Conservation (phyloP, 2,888 invertebrate genomes). For the Amaurobius ferox region DNA sequence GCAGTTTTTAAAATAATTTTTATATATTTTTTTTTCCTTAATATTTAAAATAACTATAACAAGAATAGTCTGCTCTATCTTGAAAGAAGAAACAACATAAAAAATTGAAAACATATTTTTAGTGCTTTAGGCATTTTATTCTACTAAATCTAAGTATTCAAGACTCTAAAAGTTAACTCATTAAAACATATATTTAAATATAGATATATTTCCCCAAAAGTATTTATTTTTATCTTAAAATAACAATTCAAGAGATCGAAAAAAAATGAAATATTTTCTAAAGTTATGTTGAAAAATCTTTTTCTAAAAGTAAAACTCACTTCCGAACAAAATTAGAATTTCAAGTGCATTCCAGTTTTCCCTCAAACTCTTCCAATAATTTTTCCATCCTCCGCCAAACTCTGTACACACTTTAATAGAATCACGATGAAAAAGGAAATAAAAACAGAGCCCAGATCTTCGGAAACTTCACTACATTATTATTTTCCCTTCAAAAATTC, state of each 20-base stretch:
- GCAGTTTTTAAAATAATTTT: too few species aligned
- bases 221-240: neutral
- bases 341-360: neutral
- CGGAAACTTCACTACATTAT: neutral
- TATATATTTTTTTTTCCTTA: too few species aligned
- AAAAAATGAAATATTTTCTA: neutral
- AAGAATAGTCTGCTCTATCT: too few species aligned
- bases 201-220: neutral
- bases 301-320: neutral
- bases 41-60: too few species aligned
- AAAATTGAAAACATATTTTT: too few species aligned
- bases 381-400: neutral
- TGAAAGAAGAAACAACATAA: too few species aligned
- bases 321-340: neutral
- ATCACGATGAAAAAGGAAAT: constrained; percentile 8
- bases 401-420: neutral
- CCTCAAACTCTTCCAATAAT: neutral
- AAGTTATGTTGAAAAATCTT: neutral
- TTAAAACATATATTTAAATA: neutral
- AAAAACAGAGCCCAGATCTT: constrained; percentile 17
- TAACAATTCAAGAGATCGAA: neutral
- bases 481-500: constrained; percentile 14
- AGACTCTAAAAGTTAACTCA: neutral
- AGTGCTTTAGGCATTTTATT: too few species aligned
- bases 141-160: too few species aligned